Evolutionary conservation across 2,113 vertebrate species (phyloP), one percentile per base, ranked within the genome.

Genomic region (Indicator maculatus): DNA sequence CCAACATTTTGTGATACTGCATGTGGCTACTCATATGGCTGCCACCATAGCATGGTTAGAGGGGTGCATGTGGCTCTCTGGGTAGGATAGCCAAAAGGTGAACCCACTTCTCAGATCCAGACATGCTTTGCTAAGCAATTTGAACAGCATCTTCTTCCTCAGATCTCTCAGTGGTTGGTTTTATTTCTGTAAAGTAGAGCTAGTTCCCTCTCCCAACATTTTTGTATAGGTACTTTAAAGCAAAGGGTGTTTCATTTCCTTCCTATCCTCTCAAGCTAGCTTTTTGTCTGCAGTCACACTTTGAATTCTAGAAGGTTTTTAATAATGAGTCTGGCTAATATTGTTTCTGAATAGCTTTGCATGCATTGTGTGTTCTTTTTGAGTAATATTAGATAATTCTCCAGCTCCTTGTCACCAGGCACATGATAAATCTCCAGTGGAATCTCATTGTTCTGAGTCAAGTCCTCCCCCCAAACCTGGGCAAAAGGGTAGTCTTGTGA

Each of bases 211-310:
- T 79, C 21, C 0, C 90, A 61, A 50, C 14, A 11, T 81, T 90
- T 74, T 72, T 1, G 69, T 78, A 67, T 5, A n/a, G 85, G 55
- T 65, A 66, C 70, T 93, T 95, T 86, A 88, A 60, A 95, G 93
- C 65, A 41, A 52, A 79, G 94, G 93, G 94, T 97, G 95, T 97
- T 97, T 97, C 95, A 96, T 97, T 97, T 96, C 96, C 96, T 96
- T 96, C 91, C 76, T 79, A 86, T 94, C 79, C 83, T 86, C 94
- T 93, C 73, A 56, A 89, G 82, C 65, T 91, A 93, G 71, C 79
- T 44, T 95, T 95, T 91, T 78, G 90, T 95, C 91, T 95, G 91
- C 89, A 64, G 65, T 86, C 91, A 88, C 93, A 97, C 93, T 96
- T 91, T 88, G 94, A 95, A 95, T 96, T 95, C 72, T 91, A 89